Evolutionary conservation across 2,113 vertebrate species (phyloP), one percentile per base, ranked within the genome.

Genomic region (Urocynchramus pylzowi): DNA sequence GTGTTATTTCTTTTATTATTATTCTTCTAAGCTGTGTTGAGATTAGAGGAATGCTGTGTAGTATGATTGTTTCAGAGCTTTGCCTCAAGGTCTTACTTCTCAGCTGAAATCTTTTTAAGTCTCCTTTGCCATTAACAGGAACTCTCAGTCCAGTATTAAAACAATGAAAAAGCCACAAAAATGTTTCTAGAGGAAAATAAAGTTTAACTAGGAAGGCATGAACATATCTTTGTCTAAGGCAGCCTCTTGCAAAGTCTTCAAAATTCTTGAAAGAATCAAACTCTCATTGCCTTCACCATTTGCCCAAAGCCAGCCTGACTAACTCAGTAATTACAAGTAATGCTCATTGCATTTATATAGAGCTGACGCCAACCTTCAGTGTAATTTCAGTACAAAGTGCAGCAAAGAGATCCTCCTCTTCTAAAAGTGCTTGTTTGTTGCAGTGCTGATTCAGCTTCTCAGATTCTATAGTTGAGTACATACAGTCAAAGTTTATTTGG

Each of bases 391-490:
- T 67, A 87, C 31, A 59, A 47, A 83, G 20, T 23, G 18, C 41
- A 84, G 9, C 18, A 31, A 57, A 92, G 37, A 84, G 37, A 84
- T 74, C 26, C 71, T 93, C 39, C 60, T 97, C 94, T 95, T 69
- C 83, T 70, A 69, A 69, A 96, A 80, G 24, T n/a, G 45, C 45
- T 52, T 76, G 21, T 61, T 90, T 93, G 82, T 74, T 89, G 69
- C 39, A 95, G 17, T 60, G 47, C 68, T 90, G 93, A 95, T 95
- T 96, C 90, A 93, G 57, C 41, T 89, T 73, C 23, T 84, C 69
- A 80, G 57, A 52, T 81, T 84, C 44, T 30, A 44, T 5, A 50
- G 24, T 2, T 37, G 21, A 44, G 11, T 20, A 74, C 17, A 50
- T 50, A 8, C 33, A 87, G 10, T 70, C 44, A 78, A 44, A 81